phyloP scores from a whole-genome alignment of 1,140 invertebrate genomes.

The Drosophila gunungcola region DNA sequence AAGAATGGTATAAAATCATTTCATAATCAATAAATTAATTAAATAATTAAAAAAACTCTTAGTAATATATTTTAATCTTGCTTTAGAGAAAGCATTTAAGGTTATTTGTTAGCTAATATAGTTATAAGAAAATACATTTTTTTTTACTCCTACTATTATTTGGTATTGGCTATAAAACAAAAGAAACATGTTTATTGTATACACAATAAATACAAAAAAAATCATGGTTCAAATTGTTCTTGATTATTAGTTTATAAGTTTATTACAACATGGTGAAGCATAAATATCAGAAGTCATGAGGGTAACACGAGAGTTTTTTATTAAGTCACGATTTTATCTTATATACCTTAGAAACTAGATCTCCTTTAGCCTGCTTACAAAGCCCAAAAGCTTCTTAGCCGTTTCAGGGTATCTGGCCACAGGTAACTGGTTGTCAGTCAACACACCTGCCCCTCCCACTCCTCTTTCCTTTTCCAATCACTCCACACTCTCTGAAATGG shows the following conservation, averaged over 20 bases:
- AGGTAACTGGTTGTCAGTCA: constrained; percentile 67
- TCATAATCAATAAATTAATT: too few species aligned
- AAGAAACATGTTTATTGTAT: too few species aligned
- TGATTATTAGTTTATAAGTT: neutral
- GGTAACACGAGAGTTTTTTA: constrained; percentile 9
- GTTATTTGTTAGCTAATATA: too few species aligned
- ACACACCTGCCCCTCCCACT: neutral
- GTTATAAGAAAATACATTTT: too few species aligned
- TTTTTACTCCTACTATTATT: too few species aligned
- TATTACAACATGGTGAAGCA: neutral
- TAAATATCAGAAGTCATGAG: constrained; percentile 1
- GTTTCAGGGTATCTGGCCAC: constrained; percentile 32
- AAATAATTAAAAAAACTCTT: too few species aligned
- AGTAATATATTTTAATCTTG: too few species aligned
- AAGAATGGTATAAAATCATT: too few species aligned
- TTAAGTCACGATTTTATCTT: neutral
- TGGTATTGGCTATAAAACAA: too few species aligned
- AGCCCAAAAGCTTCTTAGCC: constrained; percentile 4
- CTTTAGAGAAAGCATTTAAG: too few species aligned
- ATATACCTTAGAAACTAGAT: constrained; percentile 15
- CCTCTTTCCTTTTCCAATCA: neutral
- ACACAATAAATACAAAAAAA: too few species aligned
- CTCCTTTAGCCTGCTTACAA: neutral
- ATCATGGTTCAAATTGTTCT: too few species aligned
- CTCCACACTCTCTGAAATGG: constrained; percentile 37